Evolutionary conservation across 2,797 vertebrate species (phyloP), one percentile per base, ranked within the genome.

Genomic region (Anableps anableps): DNA sequence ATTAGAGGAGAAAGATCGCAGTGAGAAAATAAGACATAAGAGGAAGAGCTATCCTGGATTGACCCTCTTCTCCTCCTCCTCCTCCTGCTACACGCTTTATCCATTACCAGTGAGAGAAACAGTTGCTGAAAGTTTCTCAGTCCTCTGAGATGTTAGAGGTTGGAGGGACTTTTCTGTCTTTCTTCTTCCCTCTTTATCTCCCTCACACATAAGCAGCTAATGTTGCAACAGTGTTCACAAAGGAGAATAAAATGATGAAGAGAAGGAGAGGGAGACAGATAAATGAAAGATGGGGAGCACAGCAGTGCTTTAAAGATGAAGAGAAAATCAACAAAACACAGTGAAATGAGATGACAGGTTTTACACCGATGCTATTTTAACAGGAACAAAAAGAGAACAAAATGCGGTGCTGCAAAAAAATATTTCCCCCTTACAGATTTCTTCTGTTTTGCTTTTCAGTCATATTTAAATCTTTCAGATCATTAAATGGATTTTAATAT

Each of bases 81-180:
- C 79, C 64, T 78, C 78, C 75, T 91, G 36, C 81, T 82, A 93
- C 93, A 94, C 1, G 86, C 81, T 92, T 94, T 93, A 89, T 89
- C 91, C 92, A 93, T 94, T 94, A 94, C 85, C 68, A 43, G 84
- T 43, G 82, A 89, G 88, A 92, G 79, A 93, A 72, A 72, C 60
- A 83, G 48, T 34, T 68, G 73, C 87, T 87, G 82, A 90, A 91
- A 91, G 83, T 92, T 92, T 82, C 88, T 90, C 77, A 76, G 34
- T 88, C 89, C 91, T 89, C 78, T 26, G 87, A 85, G 83, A 88
- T 41, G 4, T 0, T 64, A 36, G 73, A 81, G 73, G 77, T 58
- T 26, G 72, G 78, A 83, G 83, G 79, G 83, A 78, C 75, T 38
- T 78, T 83, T 74, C 55, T 82, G 53, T 80, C 76, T 82, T 71